phyloP scores from a whole-genome alignment of 2,888 invertebrate genomes.

The Spilarctia lutea region DNA sequence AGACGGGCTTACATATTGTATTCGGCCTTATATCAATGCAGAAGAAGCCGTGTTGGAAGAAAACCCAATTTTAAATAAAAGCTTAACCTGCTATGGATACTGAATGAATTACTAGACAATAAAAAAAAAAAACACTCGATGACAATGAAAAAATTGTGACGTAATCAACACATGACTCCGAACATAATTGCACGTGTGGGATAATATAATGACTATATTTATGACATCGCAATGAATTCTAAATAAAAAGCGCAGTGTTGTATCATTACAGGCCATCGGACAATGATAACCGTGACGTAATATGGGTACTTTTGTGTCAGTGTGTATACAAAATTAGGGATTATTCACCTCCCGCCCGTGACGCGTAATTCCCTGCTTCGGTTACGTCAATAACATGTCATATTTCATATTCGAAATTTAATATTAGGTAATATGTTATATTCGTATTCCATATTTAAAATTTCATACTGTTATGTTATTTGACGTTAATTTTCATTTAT shows the following conservation, averaged over 20 bases:
- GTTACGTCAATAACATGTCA: slow-evolving; percentile 51
- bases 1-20: neutral
- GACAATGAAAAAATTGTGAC: slow-evolving; percentile 26
- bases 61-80: neutral
- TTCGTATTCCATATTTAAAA: neutral
- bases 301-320: slow-evolving; percentile 61
- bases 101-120: neutral
- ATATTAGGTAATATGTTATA: neutral
- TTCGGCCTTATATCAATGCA: neutral
- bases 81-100: too few relatives aligned
- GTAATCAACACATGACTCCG: slow-evolving; percentile 28
- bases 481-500: neutral
- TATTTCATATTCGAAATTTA: slow-evolving; percentile 14
- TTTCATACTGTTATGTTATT: slow-evolving; percentile 6
- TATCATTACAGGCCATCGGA: slow-evolving; percentile 65
- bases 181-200: slow-evolving; percentile 57
- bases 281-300: slow-evolving; percentile 65
- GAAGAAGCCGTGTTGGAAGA: neutral
- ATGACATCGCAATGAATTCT: slow-evolving; percentile 46
- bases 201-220: slow-evolving; percentile 59
- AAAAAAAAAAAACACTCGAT: neutral
- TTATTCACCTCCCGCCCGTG: slow-evolving; percentile 70
- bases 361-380: slow-evolving; percentile 66
- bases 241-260: slow-evolving; percentile 57
- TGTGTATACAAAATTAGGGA: slow-evolving; percentile 82